A percentile compares a stretch with the other conserved stretches of the same genome.
Conservation (phyloP, 2,113 vertebrate species). For the Menidia beryllina region DNA sequence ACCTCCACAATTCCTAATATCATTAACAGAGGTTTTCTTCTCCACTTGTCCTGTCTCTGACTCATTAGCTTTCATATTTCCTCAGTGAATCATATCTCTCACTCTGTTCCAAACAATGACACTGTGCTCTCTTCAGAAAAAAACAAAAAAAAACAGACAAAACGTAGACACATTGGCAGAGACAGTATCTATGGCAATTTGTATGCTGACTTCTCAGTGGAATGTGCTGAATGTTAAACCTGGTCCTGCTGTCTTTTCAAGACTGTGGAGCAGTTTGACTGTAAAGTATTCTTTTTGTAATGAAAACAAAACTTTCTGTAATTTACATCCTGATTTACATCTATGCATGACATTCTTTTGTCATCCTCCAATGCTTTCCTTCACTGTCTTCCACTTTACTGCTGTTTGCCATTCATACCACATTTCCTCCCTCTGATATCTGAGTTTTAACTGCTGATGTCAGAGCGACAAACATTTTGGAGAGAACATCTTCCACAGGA, state of each 20-base stretch:
- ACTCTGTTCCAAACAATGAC: constrained; percentile 1
- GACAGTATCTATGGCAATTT: constrained; percentile 4
- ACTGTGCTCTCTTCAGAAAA: background rate
- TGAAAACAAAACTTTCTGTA: constrained; percentile 23
- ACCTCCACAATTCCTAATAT: constrained; percentile 24
- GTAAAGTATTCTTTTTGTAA: constrained; percentile 23
- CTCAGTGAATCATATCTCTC: constrained; percentile 6
- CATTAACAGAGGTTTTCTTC: constrained; percentile 5
- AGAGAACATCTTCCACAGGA: background rate
- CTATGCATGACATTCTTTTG: constrained; percentile 32
- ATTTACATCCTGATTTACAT: constrained; percentile 42
- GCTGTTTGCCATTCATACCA: background rate
- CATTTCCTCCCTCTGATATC: background rate
- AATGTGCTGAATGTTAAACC: constrained; percentile 19
- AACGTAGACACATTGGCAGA: background rate
- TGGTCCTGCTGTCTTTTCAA: background rate
- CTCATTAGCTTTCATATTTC: constrained; percentile 19
- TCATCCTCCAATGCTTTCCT: constrained; percentile 21
- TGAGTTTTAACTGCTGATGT: constrained; percentile 24
- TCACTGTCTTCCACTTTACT: constrained; percentile 2
- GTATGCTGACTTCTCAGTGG: background rate
- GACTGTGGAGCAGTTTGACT: constrained; percentile 13
- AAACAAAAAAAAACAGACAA: constrained; percentile 1
- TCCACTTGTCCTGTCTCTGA: constrained; percentile 17
- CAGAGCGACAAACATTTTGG: constrained; percentile 1